Percentiles rank a stretch among this genome's conserved stretches.
Conservation (phyloP, 2,888 invertebrate species). For the Strigamia crassipes region DNA sequence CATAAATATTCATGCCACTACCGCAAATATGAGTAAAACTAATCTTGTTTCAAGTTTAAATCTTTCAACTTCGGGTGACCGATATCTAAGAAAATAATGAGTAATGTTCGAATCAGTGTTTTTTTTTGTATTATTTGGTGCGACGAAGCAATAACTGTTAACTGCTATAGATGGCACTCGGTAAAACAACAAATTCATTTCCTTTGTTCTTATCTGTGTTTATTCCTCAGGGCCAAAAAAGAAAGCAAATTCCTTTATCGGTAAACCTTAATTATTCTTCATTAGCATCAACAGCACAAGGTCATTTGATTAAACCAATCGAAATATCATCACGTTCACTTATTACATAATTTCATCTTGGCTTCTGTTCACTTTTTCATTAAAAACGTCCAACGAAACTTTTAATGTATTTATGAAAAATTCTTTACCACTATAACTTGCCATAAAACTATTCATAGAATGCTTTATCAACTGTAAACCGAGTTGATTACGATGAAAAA, state of each 20-base stretch:
- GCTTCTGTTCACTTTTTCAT: constrained; percentile 13
- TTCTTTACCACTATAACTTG: background rate
- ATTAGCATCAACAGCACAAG: constrained; percentile 29
- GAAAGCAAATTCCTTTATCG: background rate
- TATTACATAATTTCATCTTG: constrained; percentile 31
- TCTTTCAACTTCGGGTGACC: background rate
- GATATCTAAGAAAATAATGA: background rate
- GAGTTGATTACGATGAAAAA: background rate
- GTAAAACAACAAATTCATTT: background rate
- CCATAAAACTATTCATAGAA: constrained; percentile 17
- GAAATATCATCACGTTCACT: constrained; percentile 24
- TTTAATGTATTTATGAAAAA: constrained; percentile 28
- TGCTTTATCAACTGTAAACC: constrained; percentile 15
- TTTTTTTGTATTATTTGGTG: too few species aligned
- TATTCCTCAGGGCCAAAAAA: background rate
- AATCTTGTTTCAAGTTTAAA: background rate
- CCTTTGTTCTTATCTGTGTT: background rate
- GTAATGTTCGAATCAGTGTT: too few species aligned
- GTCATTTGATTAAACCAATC: constrained; percentile 35
- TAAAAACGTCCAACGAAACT: constrained; percentile 3
- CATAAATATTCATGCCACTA: too few species aligned
- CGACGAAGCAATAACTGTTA: too few species aligned
- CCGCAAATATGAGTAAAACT: background rate
- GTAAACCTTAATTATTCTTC: constrained; percentile 1
- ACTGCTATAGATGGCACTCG: background rate